phyloP scores from a whole-genome alignment of 1,140 invertebrate genomes.

The Uloborus diversus region DNA sequence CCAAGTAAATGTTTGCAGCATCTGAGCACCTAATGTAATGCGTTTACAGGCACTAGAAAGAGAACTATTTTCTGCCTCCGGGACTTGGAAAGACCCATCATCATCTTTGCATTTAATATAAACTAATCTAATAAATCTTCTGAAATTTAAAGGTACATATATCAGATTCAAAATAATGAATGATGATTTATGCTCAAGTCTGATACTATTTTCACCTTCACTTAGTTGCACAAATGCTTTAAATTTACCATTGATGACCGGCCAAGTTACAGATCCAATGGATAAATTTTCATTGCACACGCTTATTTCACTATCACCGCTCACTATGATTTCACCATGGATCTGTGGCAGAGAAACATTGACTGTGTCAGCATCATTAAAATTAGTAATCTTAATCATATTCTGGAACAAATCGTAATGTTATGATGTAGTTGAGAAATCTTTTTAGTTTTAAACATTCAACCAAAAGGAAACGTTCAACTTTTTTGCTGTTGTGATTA shows the following conservation, averaged over 20 bases:
- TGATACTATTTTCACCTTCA: conserved; percentile 38
- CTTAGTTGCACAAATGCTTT: conserved; percentile 28
- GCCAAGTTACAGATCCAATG: conserved; percentile 4
- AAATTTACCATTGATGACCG: conserved; percentile 39
- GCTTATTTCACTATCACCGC: conserved; percentile 6
- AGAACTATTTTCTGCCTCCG: conserved; percentile 74
- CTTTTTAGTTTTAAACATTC: too few species aligned
- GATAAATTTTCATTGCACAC: conserved; percentile 4
- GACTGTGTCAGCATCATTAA: conserved; percentile 10
- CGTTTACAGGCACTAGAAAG: conserved; percentile 78
- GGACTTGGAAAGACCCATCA: conserved; percentile 82
- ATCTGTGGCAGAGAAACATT: conserved; percentile 29
- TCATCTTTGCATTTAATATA: conserved; percentile 69
- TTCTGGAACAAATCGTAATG: background rate
- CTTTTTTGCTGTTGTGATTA: too few species aligned
- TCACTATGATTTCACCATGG: conserved; percentile 17
- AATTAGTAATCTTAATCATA: conserved; percentile 43
- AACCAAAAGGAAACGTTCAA: too few species aligned
- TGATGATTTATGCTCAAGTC: conserved; percentile 10
- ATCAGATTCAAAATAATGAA: background rate
- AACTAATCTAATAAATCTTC: conserved; percentile 66
- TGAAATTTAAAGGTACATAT: conserved; percentile 53
- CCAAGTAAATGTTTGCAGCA: conserved; percentile 86
- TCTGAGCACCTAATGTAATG: conserved; percentile 79
- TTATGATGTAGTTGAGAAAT: too few species aligned